phyloP scores from a whole-genome alignment of 2,888 invertebrate species.

The Sclerodermus sp. region DNA sequence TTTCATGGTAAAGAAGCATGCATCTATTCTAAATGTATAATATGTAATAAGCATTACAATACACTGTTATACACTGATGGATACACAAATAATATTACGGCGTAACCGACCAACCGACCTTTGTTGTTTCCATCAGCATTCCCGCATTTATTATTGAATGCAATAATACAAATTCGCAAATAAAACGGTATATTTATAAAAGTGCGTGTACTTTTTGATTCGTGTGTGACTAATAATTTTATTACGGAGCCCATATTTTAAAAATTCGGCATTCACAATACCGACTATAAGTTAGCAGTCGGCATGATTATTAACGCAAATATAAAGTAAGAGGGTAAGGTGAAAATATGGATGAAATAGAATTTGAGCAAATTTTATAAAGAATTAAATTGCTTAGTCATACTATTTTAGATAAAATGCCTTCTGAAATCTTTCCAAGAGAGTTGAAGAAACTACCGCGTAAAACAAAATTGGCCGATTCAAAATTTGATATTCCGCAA shows the following conservation, averaged over 20 bases:
- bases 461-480: constrained; percentile 8
- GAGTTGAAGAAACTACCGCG: not conserved
- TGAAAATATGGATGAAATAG: not conserved
- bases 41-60: constrained; percentile 16
- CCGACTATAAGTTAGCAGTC: not conserved
- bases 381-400: not conserved
- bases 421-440: not conserved
- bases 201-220: constrained; percentile 6
- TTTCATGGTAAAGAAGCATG: constrained; percentile 10
- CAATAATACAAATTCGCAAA: constrained; percentile 3
- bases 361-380: not conserved
- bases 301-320: not conserved
- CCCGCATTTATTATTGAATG: constrained; percentile 3
- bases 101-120: not conserved
- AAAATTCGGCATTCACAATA: not conserved
- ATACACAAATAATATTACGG: not conserved
- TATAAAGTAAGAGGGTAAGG: not conserved
- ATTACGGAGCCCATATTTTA: constrained; percentile 1
- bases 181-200: not conserved
- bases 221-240: constrained; percentile 6
- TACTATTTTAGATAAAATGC: not conserved
- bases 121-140: not conserved
- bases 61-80: not conserved
- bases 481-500: constrained; percentile 12
- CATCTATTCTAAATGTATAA: constrained; percentile 11